These are phyloP conservation scores for Standfussiana lucernea DNA, from an alignment of 2,888 invertebrate species.

Conservation along the genomic window DNA sequence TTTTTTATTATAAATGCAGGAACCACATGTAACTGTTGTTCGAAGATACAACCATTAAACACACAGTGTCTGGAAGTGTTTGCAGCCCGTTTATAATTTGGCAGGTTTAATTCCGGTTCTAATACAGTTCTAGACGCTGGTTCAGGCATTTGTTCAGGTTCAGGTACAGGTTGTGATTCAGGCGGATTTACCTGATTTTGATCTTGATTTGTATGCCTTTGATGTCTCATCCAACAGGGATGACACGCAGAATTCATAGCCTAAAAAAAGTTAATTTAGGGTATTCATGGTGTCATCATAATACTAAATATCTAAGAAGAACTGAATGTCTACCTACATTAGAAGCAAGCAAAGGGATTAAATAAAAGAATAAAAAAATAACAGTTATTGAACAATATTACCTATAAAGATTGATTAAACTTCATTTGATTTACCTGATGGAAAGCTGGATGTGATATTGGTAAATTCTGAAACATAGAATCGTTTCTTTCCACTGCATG, in stretches of 20 bases:
- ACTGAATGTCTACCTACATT: too few species aligned
- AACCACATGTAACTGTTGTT: neutral
- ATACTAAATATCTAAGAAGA: neutral
- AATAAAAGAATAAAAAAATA: too few species aligned
- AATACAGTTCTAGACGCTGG: neutral
- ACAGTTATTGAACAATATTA: too few species aligned
- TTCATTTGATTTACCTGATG: constrained; percentile 1
- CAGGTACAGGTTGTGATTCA: too few species aligned
- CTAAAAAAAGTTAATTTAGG: neutral
- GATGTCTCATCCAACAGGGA: constrained; percentile 12
- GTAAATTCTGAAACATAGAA: neutral
- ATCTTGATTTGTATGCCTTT: constrained; percentile 12
- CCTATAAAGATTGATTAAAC: neutral
- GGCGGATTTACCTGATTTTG: constrained; percentile 4
- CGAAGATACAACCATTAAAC: constrained; percentile 9
- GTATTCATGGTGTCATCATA: neutral
- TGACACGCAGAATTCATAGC: neutral
- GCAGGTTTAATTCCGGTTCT: constrained; percentile 6
- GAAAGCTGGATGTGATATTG: constrained; percentile 17
- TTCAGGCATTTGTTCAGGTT: neutral
- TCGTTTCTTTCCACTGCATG: neutral
- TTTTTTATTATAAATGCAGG: constrained; percentile 3
- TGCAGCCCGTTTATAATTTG: constrained; percentile 16
- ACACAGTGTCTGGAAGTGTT: constrained; percentile 9
- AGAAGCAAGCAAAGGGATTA: too few species aligned